Evolutionary conservation across 1,140 invertebrate species (phyloP).

Genomic region (Copidosoma floridanum): DNA sequence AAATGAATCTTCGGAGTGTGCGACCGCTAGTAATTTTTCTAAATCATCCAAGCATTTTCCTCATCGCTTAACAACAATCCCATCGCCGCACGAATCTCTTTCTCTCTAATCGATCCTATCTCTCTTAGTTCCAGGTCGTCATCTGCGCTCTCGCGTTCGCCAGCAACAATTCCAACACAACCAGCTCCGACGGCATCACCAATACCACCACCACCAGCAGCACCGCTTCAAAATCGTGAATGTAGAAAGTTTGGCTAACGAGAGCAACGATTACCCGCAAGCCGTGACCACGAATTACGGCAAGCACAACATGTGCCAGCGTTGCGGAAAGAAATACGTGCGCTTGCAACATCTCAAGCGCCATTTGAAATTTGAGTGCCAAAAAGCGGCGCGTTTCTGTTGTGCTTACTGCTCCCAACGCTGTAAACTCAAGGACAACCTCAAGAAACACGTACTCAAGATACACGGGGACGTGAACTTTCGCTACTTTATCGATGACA

Average conservation of each 20-base stretch:
- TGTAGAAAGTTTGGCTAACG: neutral
- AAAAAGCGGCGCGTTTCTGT: slow-evolving; percentile 38
- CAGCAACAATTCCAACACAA: too few species aligned
- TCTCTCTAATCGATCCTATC: too few species aligned
- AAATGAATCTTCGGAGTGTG: too few species aligned
- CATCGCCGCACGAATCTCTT: too few species aligned
- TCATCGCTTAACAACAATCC: too few species aligned
- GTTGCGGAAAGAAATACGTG: slow-evolving; percentile 44
- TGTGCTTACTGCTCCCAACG: slow-evolving; percentile 41
- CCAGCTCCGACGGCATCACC: too few species aligned
- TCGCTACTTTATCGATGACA: too few species aligned
- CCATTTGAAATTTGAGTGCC: slow-evolving; percentile 50
- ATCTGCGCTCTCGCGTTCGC: too few species aligned
- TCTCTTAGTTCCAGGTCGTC: too few species aligned
- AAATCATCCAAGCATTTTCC: too few species aligned
- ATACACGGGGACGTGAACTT: slow-evolving; percentile 14
- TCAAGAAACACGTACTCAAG: slow-evolving; percentile 26
- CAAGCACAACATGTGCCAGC: slow-evolving; percentile 34
- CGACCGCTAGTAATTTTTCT: too few species aligned
- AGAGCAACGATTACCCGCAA: neutral
- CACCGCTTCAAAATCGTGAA: neutral
- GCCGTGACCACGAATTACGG: neutral
- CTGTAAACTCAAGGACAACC: slow-evolving; percentile 32
- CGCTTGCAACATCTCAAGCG: slow-evolving; percentile 43
- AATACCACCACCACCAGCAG: too few species aligned